phyloP scores from a whole-genome alignment of 1,140 invertebrate genomes.

The Cyrtorhinus lividipennis region DNA sequence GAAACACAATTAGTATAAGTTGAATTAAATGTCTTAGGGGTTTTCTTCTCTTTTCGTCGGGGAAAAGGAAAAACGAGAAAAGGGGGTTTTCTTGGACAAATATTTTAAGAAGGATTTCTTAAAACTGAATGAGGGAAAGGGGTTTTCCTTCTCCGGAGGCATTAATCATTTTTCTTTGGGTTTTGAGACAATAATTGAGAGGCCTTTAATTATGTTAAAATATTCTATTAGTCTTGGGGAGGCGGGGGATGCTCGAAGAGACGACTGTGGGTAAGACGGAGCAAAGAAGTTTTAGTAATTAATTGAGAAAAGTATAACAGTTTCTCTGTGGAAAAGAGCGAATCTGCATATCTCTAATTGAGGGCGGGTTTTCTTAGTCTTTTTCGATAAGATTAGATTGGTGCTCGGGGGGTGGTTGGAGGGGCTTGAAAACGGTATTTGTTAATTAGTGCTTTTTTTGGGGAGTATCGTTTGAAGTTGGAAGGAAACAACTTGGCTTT shows the following conservation, averaged over 20 bases:
- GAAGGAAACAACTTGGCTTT: too few relatives aligned
- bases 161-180: slow-evolving; percentile 22
- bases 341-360: slow-evolving; percentile 23
- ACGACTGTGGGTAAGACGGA: slow-evolving; percentile 9
- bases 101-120: slow-evolving; percentile 19
- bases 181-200: slow-evolving; percentile 21
- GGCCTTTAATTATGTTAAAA: slow-evolving; percentile 22
- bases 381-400: slow-evolving; percentile 1
- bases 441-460: slow-evolving; percentile 1
- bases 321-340: background rate
- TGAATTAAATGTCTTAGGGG: slow-evolving; percentile 18
- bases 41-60: background rate
- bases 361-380: background rate
- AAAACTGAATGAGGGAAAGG: slow-evolving; percentile 11
- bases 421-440: background rate
- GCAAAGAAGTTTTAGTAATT: slow-evolving; percentile 21
- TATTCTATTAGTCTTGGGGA: slow-evolving; percentile 19
- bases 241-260: background rate
- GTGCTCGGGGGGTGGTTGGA: background rate
- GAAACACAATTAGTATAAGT: slow-evolving; percentile 21
- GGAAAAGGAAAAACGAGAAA: background rate
- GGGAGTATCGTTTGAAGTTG: too few relatives aligned
- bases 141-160: background rate
- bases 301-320: slow-evolving; percentile 21
- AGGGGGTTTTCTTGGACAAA: slow-evolving; percentile 5